A percentile compares a stretch with the other conserved stretches of the same genome.
Conservation (phyloP, 2,113 vertebrate species). For the Mobula hypostoma region DNA sequence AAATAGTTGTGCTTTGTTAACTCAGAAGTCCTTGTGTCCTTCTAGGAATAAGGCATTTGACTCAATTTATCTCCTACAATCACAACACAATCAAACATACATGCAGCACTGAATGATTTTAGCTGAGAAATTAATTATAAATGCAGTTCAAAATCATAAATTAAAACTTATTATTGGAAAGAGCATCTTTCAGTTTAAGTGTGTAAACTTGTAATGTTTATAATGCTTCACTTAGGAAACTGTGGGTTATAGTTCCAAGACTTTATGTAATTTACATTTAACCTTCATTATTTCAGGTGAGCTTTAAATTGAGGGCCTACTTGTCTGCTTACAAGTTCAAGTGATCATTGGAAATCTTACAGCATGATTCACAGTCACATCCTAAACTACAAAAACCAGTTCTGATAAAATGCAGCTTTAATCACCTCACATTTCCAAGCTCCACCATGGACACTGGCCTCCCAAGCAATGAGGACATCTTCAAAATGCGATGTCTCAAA, state of each 20-base stretch:
- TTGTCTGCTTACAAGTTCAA: not conserved
- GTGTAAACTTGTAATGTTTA: not conserved
- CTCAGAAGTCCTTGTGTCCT: constrained; percentile 48
- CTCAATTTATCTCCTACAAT: constrained; percentile 1
- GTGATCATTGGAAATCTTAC: not conserved
- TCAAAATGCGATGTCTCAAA: too few relatives aligned
- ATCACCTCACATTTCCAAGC: not conserved
- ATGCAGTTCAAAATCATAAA: not conserved
- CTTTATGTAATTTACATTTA: not conserved
- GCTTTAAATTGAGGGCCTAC: not conserved
- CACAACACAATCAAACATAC: not conserved
- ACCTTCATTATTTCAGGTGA: not conserved
- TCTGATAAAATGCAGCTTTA: not conserved
- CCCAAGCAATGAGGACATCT: too few relatives aligned
- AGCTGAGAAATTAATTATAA: not conserved
- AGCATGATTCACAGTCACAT: not conserved
- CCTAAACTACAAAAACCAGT: not conserved
- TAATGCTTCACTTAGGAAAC: not conserved
- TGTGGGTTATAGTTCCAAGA: not conserved
- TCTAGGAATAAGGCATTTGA: constrained; percentile 26
- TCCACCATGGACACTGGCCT: too few relatives aligned
- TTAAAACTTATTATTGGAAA: not conserved
- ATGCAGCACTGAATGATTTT: not conserved
- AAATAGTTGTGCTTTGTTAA: constrained; percentile 72
- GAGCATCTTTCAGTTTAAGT: not conserved